Evolutionary conservation across 2,888 invertebrate species (phyloP).

Genomic region (Eledona agricola): DNA sequence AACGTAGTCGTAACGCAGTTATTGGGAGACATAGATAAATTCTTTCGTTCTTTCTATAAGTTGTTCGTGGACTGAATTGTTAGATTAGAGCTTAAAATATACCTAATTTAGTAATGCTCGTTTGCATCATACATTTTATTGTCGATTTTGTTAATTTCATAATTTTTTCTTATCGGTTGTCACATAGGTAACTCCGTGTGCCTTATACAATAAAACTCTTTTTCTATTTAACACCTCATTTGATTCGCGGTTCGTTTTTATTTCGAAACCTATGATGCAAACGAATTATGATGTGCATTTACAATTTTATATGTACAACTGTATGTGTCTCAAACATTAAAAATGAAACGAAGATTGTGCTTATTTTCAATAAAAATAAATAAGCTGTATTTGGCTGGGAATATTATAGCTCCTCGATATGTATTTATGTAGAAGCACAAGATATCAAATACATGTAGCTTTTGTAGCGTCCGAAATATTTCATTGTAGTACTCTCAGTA

Average conservation of each 20-base stretch:
- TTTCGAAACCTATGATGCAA: slow-evolving; percentile 26
- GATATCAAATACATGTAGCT: slow-evolving; percentile 44
- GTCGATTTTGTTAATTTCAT: slow-evolving; percentile 4
- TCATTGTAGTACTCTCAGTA: slow-evolving; percentile 35
- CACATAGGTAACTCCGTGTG: slow-evolving; percentile 28
- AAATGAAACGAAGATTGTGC: neutral
- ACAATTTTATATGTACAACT: slow-evolving; percentile 3
- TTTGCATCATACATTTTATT: slow-evolving; percentile 26
- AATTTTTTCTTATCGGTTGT: neutral
- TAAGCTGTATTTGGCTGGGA: slow-evolving; percentile 33
- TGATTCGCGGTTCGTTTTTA: slow-evolving; percentile 9
- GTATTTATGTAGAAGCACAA: slow-evolving; percentile 39
- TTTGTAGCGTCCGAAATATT: slow-evolving; percentile 41
- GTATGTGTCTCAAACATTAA: too few species aligned
- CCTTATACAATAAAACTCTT: slow-evolving; percentile 20
- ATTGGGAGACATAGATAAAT: too few species aligned
- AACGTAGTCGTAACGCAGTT: slow-evolving; percentile 28
- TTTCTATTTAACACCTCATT: slow-evolving; percentile 7
- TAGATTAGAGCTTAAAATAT: neutral
- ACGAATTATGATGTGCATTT: slow-evolving; percentile 8
- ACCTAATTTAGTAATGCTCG: slow-evolving; percentile 1
- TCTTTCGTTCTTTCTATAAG: too few species aligned
- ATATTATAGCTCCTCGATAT: slow-evolving; percentile 30
- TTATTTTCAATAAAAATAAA: slow-evolving; percentile 8
- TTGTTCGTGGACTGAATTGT: neutral